These are phyloP conservation scores for Drosophila burlai DNA, from an alignment of 1,140 invertebrate species.

Conservation along the genomic window DNA sequence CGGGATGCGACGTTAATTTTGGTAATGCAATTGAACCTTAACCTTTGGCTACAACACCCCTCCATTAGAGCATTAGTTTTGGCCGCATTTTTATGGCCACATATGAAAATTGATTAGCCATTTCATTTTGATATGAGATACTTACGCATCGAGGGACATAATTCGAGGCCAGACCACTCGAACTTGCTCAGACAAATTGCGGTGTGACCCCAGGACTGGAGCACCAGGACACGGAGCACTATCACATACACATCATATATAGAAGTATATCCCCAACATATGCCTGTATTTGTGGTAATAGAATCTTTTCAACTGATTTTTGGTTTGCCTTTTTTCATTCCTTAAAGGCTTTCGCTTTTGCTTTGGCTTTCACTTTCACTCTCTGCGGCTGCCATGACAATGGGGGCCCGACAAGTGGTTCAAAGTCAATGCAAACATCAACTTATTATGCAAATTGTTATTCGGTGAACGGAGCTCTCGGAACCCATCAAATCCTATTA, in stretches of 20 bases:
- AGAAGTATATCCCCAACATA: slow-evolving; percentile 1
- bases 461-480: slow-evolving; percentile 51
- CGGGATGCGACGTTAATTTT: slow-evolving; percentile 13
- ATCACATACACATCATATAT: background rate
- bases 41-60: slow-evolving; percentile 3
- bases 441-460: slow-evolving; percentile 80
- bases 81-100: background rate
- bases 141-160: slow-evolving; percentile 24
- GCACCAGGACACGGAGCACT: background rate
- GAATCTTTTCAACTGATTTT: slow-evolving; percentile 54
- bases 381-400: slow-evolving; percentile 56
- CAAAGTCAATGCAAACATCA: slow-evolving; percentile 61
- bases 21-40: slow-evolving; percentile 36
- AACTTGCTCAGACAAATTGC: slow-evolving; percentile 16
- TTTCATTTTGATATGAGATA: slow-evolving; percentile 36
- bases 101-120: slow-evolving; percentile 33
- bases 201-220: slow-evolving; percentile 26
- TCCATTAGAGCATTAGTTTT: slow-evolving; percentile 23
- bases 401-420: slow-evolving; percentile 20
- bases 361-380: background rate
- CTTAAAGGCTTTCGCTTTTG: slow-evolving; percentile 27
- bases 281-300: slow-evolving; percentile 26
- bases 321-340: slow-evolving; percentile 29
- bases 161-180: slow-evolving; percentile 35
- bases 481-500: slow-evolving; percentile 74